phyloP scores from a whole-genome alignment of 2,888 invertebrate species.

The Sympetrum striolatum region DNA sequence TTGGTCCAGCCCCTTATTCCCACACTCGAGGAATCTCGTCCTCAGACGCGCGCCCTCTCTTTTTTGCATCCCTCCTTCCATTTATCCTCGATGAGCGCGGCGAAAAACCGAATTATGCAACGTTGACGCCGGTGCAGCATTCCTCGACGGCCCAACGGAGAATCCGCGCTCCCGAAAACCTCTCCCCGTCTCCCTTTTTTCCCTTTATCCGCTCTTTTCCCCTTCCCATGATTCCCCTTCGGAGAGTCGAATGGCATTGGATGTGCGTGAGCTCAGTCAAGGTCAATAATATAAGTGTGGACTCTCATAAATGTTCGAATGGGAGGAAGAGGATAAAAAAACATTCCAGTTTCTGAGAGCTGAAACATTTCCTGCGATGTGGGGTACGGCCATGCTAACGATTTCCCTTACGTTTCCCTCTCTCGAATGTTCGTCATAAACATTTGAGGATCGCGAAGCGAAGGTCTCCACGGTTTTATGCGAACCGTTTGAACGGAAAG shows the following conservation, averaged over 20 bases:
- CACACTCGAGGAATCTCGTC: conserved; percentile 30
- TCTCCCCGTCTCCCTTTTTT: background rate
- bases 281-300: conserved; percentile 43
- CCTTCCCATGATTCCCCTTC: background rate
- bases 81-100: background rate
- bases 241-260: conserved; percentile 28
- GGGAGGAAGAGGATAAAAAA: conserved; percentile 7
- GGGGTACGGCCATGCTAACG: conserved; percentile 32
- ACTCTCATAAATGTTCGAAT: conserved; percentile 34
- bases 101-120: conserved; percentile 12
- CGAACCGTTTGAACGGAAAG: background rate
- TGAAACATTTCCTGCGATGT: conserved; percentile 37
- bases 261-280: conserved; percentile 31
- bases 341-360: conserved; percentile 34
- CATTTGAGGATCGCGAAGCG: background rate
- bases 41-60: conserved; percentile 19
- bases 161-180: background rate
- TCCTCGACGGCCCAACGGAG: background rate
- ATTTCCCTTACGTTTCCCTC: conserved; percentile 32
- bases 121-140: conserved; percentile 11
- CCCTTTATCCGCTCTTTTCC: background rate
- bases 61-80: background rate
- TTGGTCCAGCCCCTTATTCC: conserved; percentile 28
- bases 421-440: conserved; percentile 34
- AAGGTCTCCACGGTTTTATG: background rate